Conservation (phyloP, 2,113 vertebrate species). For the Connochaetes taurinus region DNA sequence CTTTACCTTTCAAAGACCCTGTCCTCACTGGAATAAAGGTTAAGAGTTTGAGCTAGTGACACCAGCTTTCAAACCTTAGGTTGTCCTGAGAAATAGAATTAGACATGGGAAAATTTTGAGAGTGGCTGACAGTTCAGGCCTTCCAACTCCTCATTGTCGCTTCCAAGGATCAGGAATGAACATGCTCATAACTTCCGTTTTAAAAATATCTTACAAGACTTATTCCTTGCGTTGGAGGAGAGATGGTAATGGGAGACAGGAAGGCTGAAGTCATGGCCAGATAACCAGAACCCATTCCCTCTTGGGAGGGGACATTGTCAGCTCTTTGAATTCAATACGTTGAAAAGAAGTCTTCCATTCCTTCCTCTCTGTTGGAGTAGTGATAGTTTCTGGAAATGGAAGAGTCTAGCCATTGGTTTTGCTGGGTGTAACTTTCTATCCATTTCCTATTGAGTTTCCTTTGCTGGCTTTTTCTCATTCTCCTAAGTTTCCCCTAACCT, state of each 20-base stretch:
- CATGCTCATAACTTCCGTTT: not conserved
- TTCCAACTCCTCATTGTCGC: not conserved
- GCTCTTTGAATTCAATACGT: not conserved
- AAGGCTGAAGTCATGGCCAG: not conserved
- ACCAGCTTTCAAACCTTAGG: too few relatives aligned
- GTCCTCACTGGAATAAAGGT: not conserved
- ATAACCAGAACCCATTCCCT: not conserved
- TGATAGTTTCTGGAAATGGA: not conserved
- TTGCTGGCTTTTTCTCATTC: not conserved
- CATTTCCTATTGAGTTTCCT: not conserved
- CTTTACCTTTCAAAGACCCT: not conserved
- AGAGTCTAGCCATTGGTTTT: accelerated
- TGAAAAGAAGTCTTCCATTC: not conserved
- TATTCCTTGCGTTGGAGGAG: not conserved
- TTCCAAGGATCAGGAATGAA: not conserved
- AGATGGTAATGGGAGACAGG: not conserved
- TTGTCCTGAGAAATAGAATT: not conserved
- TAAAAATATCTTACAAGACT: not conserved
- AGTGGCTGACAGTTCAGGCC: not conserved
- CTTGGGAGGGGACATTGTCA: not conserved
- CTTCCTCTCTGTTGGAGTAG: not conserved
- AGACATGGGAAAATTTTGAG: not conserved
- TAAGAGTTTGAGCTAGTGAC: not conserved
- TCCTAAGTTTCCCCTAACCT: not conserved
- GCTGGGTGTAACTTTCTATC: not conserved